Evolutionary conservation across 2,113 vertebrate species (phyloP).

Genomic region (Menura novaehollandiae): DNA sequence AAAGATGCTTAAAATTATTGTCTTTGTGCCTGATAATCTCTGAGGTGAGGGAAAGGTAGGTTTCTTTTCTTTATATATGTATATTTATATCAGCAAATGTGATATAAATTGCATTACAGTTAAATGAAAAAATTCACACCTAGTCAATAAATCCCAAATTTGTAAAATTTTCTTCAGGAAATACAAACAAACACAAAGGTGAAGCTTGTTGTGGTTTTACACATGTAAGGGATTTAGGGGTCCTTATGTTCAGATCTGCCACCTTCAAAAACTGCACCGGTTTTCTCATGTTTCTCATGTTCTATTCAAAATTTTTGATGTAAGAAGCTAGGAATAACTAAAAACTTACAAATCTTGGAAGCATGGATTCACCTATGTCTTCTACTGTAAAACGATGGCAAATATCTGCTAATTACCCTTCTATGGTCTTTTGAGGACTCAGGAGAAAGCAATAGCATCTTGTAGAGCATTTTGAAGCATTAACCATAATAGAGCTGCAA

Average conservation of each 20-base stretch:
- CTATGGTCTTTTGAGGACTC: accelerated
- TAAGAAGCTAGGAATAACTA: neutral
- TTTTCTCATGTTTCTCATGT: neutral
- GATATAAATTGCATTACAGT: neutral
- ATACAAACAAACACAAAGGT: neutral
- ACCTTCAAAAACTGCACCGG: neutral
- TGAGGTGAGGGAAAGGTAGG: neutral
- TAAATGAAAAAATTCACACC: neutral
- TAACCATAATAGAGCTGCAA: neutral
- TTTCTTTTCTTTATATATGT: too few relatives aligned
- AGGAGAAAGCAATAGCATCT: neutral
- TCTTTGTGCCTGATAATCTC: neutral
- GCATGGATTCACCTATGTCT: neutral
- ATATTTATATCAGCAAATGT: neutral
- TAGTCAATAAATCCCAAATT: neutral
- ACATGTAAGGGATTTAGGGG: neutral
- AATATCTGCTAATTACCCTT: neutral
- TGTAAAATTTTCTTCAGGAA: neutral
- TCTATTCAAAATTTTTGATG: neutral
- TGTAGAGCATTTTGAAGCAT: neutral
- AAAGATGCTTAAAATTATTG: neutral
- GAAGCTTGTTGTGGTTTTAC: neutral
- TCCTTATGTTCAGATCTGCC: neutral
- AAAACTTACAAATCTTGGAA: neutral
- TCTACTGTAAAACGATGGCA: neutral